These are phyloP conservation scores for Limnephilus marmoratus DNA, from an alignment of 2,888 invertebrate genomes.

Conservation along the genomic window DNA sequence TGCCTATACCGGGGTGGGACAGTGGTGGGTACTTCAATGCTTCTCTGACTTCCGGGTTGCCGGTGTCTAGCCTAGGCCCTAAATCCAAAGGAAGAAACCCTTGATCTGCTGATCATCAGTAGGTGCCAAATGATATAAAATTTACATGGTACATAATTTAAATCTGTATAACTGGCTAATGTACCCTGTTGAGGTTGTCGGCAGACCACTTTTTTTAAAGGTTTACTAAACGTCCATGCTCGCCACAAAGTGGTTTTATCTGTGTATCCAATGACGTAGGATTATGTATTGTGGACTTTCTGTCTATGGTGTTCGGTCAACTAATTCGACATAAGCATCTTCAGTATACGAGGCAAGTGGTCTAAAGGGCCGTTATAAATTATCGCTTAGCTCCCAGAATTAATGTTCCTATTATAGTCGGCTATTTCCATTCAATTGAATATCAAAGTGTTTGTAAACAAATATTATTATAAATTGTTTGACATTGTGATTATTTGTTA, in stretches of 20 bases:
- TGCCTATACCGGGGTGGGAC: no score
- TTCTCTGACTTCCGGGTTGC: no score
- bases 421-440: not conserved
- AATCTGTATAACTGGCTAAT: not conserved
- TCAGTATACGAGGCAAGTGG: constrained; percentile 18
- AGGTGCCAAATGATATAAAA: no score
- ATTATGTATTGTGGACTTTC: not conserved
- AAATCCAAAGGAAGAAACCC: no score
- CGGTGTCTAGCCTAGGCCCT: no score
- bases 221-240: not conserved
- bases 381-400: not conserved
- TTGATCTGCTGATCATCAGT: no score
- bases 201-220: not conserved
- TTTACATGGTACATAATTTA: not conserved
- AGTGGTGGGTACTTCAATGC: no score
- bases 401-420: not conserved
- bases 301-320: constrained; percentile 20
- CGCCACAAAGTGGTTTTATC: not conserved
- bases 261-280: not conserved
- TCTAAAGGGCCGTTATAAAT: constrained; percentile 3
- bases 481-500: not conserved
- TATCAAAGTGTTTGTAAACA: not conserved
- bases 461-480: not conserved
- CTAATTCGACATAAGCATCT: constrained; percentile 31
- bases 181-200: not conserved